Conservation (phyloP, 2,113 vertebrate species). For the Cyphomyrus plagiostoma region DNA sequence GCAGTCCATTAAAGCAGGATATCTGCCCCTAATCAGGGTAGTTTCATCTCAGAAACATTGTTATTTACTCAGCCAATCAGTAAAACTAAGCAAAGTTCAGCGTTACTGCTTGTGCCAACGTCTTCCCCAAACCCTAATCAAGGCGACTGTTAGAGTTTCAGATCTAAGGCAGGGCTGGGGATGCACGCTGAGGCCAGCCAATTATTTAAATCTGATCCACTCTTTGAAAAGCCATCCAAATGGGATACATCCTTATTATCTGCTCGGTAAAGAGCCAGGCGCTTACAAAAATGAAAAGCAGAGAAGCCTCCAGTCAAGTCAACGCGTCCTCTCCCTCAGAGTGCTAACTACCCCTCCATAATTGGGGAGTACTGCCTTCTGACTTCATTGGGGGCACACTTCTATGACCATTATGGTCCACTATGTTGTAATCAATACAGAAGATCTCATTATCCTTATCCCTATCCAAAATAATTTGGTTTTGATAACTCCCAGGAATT, state of each 20-base stretch:
- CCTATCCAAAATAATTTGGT: too few relatives aligned
- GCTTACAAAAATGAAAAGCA: neutral
- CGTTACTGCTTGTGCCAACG: neutral
- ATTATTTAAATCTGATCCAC: slow-evolving; percentile 18
- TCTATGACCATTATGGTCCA: too few relatives aligned
- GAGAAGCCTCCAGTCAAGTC: neutral
- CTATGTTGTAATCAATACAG: too few relatives aligned
- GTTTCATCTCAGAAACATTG: slow-evolving; percentile 1
- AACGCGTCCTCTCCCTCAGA: too few relatives aligned
- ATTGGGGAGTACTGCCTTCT: too few relatives aligned
- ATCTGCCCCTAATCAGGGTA: neutral
- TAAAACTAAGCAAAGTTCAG: neutral
- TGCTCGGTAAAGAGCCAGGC: neutral
- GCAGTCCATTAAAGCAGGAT: slow-evolving; percentile 25
- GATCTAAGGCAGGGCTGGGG: slow-evolving; percentile 8
- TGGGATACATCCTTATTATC: slow-evolving; percentile 26
- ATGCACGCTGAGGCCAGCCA: neutral
- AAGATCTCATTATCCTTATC: too few relatives aligned
- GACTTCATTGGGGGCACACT: too few relatives aligned
- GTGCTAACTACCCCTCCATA: too few relatives aligned
- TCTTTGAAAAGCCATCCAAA: slow-evolving; percentile 7
- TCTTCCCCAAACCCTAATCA: neutral
- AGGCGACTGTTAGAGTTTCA: slow-evolving; percentile 5
- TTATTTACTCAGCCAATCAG: neutral
- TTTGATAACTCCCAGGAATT: too few relatives aligned